Evolutionary conservation across 2,113 vertebrate species (phyloP), one percentile per base, ranked within the genome.

Genomic region (Ellobius talpinus): DNA sequence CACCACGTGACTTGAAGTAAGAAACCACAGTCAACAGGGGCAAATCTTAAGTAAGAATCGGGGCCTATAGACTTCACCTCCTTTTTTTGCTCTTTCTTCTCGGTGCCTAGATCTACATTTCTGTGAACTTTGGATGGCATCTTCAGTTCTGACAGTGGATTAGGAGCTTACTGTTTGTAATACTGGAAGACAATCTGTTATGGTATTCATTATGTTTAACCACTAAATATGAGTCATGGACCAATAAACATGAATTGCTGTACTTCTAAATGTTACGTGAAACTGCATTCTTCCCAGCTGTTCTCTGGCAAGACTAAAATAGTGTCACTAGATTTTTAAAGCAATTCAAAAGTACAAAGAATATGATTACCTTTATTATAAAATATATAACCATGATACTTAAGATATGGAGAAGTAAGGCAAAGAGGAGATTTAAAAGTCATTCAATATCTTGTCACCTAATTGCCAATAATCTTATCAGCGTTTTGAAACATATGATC

Each of bases 161-260:
- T 70, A 79, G 55, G 70, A 97, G 95, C 70, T 74, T 50, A 21
- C 29, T 79, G 26, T 85, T 61, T 95, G 79, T 74, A 85, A 85
- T 58, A 70, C 70, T 50, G 63, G n/a, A 92, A 89, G 52, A n/a
- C 42, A 66, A 79, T 65, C 61, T 76, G 10, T 55, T 87, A 42
- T 55, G 50, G 36, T 84, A 73, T 82, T 94, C 70, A 52, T 55
- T 36, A 4, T 66, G 24, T n/a, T 58, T 93, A 76, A 36, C 42
- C 81, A 70, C 86, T 42, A 36, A 91, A 61, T 42, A 89, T 92
- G 93, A 93, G 50, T 93, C 87, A 94, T 36, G 88, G 65, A 23
- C 33, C 33, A 91, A 74, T 70, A 95, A 94, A 86, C 17, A 0
- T 24, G 26, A 63, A 31, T 65, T 72, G 45, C 8, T 61, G 9